Evolutionary conservation across 2,113 vertebrate species (phyloP), one percentile per base, ranked within the genome.

Genomic region (Poeciliopsis turrubarensis): DNA sequence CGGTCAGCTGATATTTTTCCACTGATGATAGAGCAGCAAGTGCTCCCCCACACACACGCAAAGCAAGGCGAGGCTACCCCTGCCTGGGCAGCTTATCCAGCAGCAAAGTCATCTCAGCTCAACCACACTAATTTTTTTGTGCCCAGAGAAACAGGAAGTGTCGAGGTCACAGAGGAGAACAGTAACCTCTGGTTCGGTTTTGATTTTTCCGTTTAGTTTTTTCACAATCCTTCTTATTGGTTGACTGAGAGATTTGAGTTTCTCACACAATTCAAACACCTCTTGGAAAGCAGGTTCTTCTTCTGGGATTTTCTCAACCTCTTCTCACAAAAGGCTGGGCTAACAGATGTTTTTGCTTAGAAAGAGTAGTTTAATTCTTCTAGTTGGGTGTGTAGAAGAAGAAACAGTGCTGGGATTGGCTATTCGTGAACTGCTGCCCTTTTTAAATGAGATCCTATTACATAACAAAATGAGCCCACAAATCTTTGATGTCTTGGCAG

Each of bases 71-170:
- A 80, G 65, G 70, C 77, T 72, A 80, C 66, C 65, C 85, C 90
- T 72, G 86, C 62, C 60, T 81, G 60, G 77, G 37, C 66, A 80
- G 87, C 80, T 76, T 86, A 77, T 84, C 92, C 81, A 80, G 85
- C 77, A 90, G 89, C 91, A 91, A 91, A 91, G 89, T 93, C 91
- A 92, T 86, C 79, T 37, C 67, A 85, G 79, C 81, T 91, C 87
- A 89, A 83, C 83, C 87, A 86, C 82, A 90, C 74, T 68, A 88
- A 88, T 73, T 84, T 82, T 79, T 80, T 65, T 87, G 66, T 77
- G 86, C 86, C 89, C 81, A 65, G 72, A 82, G 86, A 84, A 72
- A 83, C 75, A 65, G 74, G 75, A 76, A 81, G 79, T 37, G 81
- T 47, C 25, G 75, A 87, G 82, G 85, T 87, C 82, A 84, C 27